Evolutionary conservation across 2,888 invertebrate genomes (phyloP), one percentile per base, ranked within the genome.

Genomic region (Octonoba sinensis): DNA sequence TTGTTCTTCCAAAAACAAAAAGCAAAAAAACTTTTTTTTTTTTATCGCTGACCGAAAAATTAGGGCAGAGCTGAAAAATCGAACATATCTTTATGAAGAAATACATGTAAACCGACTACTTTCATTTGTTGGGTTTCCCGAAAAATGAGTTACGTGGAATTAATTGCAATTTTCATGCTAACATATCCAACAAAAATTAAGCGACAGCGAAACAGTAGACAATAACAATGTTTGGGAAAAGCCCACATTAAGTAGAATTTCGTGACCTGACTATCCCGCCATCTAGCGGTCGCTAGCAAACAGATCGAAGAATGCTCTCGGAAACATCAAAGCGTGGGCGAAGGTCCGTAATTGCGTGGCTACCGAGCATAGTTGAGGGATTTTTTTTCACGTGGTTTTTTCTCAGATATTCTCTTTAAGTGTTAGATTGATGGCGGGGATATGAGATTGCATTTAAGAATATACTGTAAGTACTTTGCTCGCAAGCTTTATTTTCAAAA

Each of bases 121-220:
- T 36, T 36, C 8, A 36, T 6, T 36, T 36, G 11, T 11, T 36
- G 36, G 36, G 36, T 36, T 36, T 36, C 36, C 36, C 36, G 3
- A 36, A 36, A 36, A 36, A 6, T 36, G 36, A 36, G 11, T 36
- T 36, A 36, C 36, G 36, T 24, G 44, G 64, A 81, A 81, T 81
- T 73, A 81, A 81, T 81, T 81, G 74, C 74, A 81, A 81, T 81
- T 81, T 73, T 74, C 73, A 81, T 73, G 74, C 73, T 81, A 81
- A 73, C 73, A 36, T 36, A 36, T 36, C 36, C 36, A 36, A 8
- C 36, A 36, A 36, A 36, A 36, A 36, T 36, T 36, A 8, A 36
- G 36, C 36, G 36, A 36, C 36, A 59, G 47, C 54, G 51, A 57
- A 60, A 67, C 13, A 36, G 60, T 59, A 72, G 79, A 81, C 69